Conservation (phyloP, 2,113 vertebrate genomes). For the Microtus ochrogaster region DNA sequence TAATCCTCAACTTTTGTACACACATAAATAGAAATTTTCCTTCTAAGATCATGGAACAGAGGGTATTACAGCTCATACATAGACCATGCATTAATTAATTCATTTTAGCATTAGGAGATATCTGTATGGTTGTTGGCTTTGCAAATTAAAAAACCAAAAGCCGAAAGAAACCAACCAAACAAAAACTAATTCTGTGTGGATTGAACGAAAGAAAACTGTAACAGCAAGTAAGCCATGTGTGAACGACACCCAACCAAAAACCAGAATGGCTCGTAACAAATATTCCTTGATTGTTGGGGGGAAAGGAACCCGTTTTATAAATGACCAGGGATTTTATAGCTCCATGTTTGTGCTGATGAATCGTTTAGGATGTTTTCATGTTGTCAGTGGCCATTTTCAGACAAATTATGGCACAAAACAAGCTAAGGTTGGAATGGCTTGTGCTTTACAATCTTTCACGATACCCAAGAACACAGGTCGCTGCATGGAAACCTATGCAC, state of each 20-base stretch:
- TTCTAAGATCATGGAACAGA: neutral
- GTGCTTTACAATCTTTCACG: neutral
- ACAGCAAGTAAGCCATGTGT: slow-evolving; percentile 1
- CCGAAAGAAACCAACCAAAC: neutral
- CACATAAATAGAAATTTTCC: neutral
- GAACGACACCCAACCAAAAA: neutral
- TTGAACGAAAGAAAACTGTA: neutral
- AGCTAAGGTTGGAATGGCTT: neutral
- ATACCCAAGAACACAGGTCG: neutral
- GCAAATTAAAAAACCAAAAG: neutral
- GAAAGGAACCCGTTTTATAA: slow-evolving; percentile 18
- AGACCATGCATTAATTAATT: neutral
- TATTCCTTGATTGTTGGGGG: neutral
- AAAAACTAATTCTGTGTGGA: neutral
- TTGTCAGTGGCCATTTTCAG: neutral
- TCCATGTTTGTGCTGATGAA: neutral
- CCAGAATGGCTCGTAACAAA: neutral
- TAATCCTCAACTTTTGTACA: neutral
- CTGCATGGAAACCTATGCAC: neutral
- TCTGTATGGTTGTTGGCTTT: neutral
- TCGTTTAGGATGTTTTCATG: neutral
- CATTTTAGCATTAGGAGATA: neutral
- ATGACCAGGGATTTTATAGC: neutral
- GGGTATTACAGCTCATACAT: neutral
- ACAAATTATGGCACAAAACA: neutral